Base-by-base conservation (phyloP, 2,888 invertebrate species). In the Ormyrus labotus region DNA sequence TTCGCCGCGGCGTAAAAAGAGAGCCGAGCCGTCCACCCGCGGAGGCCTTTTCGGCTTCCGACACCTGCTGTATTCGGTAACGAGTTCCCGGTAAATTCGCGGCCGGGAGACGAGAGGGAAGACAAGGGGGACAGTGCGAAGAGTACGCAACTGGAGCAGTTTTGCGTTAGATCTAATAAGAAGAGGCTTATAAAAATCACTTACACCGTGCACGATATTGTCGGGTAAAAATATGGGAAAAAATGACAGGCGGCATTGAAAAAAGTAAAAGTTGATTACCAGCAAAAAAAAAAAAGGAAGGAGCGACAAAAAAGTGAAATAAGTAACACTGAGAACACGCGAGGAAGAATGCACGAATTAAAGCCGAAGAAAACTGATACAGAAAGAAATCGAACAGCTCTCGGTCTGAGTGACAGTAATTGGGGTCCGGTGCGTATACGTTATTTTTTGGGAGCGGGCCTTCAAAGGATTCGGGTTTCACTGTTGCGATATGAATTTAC, bases 41-140 rank as follows among this genome's bases (percentile, higher is more conserved):
- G 45, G 51, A 8, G 34, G 51, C 10, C 47, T 48, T 19, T 65
- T 74, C 48, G 57, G 34, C 51, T 55, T 10, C 7, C 7, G 6
- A 50, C 57, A 5, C n/a, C 13, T 11, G 19, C 48, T n/a, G 34
- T 34, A 34, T 34, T 4, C 70, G 13, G 19, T 65, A 71, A 77
- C 58, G 76, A 69, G 53, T 69, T 76, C 63, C 9, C 63, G 63
- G 69, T 69, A 70, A 69, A 50, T 69, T 48, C 6, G 47, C 47
- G 34, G 34, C 34, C 34, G 34, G 4, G 34, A 4, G 34, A 4
- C 34, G 2, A 34, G 34, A 34, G 34, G 34, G 4, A 34, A 34
- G 34, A 34, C n/a, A n/a, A n/a, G n/a, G n/a, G 4, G 34, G 34
- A 4, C 34, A 34, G 2, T 4, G 34, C 34, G 4, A 4, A 3